A percentile compares a stretch with the other conserved stretches of the same genome.
Conservation (phyloP, 2,113 vertebrate species). For the Megaleporinus macrocephalus region DNA sequence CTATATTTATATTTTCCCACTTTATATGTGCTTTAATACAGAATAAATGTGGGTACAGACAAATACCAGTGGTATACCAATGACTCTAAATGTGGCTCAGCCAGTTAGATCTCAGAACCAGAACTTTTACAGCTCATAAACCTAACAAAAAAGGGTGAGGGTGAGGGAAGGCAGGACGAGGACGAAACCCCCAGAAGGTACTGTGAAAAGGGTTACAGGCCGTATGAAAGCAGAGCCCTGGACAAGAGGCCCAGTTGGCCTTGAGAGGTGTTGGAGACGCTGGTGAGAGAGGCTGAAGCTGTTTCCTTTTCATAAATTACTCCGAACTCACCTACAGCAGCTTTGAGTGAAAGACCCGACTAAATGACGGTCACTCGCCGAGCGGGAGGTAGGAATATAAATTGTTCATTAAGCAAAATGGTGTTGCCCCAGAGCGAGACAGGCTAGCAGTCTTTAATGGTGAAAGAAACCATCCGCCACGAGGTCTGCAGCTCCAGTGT, state of each 20-base stretch:
- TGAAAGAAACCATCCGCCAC: slow-evolving; percentile 15
- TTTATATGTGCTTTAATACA: too few relatives aligned
- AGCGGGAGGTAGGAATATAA: slow-evolving; percentile 1
- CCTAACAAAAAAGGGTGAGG: neutral
- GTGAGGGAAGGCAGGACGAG: neutral
- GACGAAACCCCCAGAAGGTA: neutral
- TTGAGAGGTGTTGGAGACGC: neutral
- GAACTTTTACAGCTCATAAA: neutral
- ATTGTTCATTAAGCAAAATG: slow-evolving; percentile 2
- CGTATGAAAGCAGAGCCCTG: neutral
- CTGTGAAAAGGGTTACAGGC: neutral
- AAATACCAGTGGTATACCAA: too few relatives aligned
- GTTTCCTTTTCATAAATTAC: neutral
- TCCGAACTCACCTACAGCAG: neutral
- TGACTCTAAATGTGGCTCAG: too few relatives aligned
- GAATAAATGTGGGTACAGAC: too few relatives aligned
- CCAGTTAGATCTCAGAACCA: too few relatives aligned
- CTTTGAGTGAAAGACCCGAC: neutral
- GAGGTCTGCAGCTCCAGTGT: neutral
- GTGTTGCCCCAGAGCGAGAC: neutral
- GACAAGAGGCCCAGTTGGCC: neutral
- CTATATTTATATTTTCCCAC: too few relatives aligned
- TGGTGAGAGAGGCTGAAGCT: too few relatives aligned
- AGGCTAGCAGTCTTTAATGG: slow-evolving; percentile 5
- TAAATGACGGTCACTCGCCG: neutral